Percentiles rank a stretch among this genome's conserved stretches.
These are phyloP conservation scores for Marasmarcha lunaedactyla DNA, from an alignment of 2,888 invertebrate species.

Conservation along the genomic window DNA sequence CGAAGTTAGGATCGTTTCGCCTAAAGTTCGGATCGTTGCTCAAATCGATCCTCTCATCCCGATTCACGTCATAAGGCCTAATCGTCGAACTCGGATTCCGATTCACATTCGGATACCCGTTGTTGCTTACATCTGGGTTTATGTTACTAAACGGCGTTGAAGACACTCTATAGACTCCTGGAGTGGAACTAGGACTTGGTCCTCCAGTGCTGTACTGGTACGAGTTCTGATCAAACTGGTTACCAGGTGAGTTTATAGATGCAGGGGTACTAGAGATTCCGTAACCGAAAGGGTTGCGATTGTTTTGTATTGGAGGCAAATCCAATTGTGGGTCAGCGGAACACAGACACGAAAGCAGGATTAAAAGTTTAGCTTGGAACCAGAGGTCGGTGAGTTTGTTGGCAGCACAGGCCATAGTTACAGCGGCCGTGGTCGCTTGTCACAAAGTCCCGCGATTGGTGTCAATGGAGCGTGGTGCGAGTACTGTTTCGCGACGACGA, in stretches of 20 bases:
- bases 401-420: constrained; percentile 46
- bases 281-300: constrained; percentile 39
- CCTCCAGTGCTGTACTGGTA: constrained; percentile 45
- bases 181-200: constrained; percentile 29
- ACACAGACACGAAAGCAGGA: constrained; percentile 21
- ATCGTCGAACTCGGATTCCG: constrained; percentile 38
- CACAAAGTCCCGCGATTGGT: constrained; percentile 21
- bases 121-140: constrained; percentile 58
- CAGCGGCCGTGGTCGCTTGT: constrained; percentile 22
- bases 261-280: constrained; percentile 47
- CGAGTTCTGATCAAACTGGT: constrained; percentile 40
- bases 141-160: constrained; percentile 43
- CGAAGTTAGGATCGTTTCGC: constrained; percentile 63
- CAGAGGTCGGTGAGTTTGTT: constrained; percentile 30
- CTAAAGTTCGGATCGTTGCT: constrained; percentile 58
- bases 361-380: constrained; percentile 30
- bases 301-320: constrained; percentile 61
- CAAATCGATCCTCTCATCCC: constrained; percentile 56
- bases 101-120: constrained; percentile 48
- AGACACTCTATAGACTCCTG: constrained; percentile 42
- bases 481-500: constrained; percentile 45
- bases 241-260: constrained; percentile 50
- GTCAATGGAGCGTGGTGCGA: constrained; percentile 53
- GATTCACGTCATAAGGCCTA: constrained; percentile 39
- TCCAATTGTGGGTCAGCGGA: constrained; percentile 59